Evolutionary conservation across 2,888 invertebrate species (phyloP).

Genomic region (Apomyelois bistriatella): DNA sequence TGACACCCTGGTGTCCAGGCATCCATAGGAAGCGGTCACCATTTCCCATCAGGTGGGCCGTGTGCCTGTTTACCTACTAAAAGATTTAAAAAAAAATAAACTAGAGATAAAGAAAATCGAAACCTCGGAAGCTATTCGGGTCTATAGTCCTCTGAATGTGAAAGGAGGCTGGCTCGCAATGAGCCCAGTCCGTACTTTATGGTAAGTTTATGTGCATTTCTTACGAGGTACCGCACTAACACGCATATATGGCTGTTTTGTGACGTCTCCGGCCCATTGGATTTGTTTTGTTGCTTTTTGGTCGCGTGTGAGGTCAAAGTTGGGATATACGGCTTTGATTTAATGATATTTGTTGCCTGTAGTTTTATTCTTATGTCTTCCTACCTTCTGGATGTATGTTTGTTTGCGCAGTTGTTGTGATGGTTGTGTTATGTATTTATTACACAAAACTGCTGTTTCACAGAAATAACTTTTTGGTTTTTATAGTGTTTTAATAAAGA

Average conservation of each 20-base stretch:
- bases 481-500: too few species aligned
- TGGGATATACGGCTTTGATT: background rate
- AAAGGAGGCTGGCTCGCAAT: background rate
- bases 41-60: too few species aligned
- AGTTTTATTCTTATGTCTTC: background rate
- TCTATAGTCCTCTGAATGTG: background rate
- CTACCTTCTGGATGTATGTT: background rate
- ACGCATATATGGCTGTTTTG: conserved; percentile 4
- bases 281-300: conserved; percentile 5
- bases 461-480: too few species aligned
- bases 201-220: conserved; percentile 15
- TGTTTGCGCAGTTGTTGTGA: too few species aligned
- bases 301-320: background rate
- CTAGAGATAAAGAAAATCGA: background rate
- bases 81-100: too few species aligned
- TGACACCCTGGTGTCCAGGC: too few species aligned
- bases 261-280: background rate
- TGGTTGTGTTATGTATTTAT: background rate
- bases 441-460: background rate
- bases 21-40: too few species aligned
- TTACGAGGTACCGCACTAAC: conserved; percentile 10
- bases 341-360: background rate
- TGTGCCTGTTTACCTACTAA: too few species aligned
- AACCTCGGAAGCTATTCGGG: background rate
- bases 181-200: conserved; percentile 11